Evolutionary conservation across 1,140 invertebrate species (phyloP).

Genomic region (Metaphire vulgaris): DNA sequence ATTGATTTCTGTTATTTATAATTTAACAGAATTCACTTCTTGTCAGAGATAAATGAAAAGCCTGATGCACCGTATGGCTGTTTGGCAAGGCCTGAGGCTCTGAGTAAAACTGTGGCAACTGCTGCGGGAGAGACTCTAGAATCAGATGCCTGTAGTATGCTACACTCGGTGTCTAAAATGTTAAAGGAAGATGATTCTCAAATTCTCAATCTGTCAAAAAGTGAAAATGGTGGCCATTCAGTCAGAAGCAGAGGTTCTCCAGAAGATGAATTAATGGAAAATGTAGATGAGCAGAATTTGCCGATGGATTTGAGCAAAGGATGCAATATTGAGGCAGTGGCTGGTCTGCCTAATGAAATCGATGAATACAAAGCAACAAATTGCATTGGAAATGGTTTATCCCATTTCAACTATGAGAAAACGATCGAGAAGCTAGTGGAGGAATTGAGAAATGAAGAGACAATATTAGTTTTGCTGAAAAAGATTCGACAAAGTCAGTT

Average conservation of each 20-base stretch:
- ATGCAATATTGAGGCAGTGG: neutral
- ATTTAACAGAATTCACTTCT: too few species aligned
- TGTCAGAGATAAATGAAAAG: too few species aligned
- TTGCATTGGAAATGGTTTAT: neutral
- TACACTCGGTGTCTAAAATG: too few species aligned
- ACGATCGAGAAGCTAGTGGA: conserved; percentile 51
- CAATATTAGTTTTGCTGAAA: conserved; percentile 85
- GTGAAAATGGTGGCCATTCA: neutral
- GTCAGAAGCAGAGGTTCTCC: too few species aligned
- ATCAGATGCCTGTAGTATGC: too few species aligned
- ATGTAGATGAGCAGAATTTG: conserved; percentile 29
- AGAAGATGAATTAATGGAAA: neutral
- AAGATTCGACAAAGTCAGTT: conserved; percentile 84
- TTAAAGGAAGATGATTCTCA: too few species aligned
- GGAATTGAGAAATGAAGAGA: conserved; percentile 86
- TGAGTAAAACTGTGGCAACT: too few species aligned
- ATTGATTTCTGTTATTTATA: too few species aligned
- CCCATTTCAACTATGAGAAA: neutral
- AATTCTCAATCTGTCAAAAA: neutral
- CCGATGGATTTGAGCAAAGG: conserved; percentile 40
- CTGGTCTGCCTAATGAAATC: neutral
- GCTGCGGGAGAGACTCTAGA: too few species aligned
- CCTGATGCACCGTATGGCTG: too few species aligned
- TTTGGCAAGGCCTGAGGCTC: too few species aligned
- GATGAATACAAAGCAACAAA: neutral